phyloP scores from a whole-genome alignment of 2,797 vertebrate species.

The Etheostoma nigrum region DNA sequence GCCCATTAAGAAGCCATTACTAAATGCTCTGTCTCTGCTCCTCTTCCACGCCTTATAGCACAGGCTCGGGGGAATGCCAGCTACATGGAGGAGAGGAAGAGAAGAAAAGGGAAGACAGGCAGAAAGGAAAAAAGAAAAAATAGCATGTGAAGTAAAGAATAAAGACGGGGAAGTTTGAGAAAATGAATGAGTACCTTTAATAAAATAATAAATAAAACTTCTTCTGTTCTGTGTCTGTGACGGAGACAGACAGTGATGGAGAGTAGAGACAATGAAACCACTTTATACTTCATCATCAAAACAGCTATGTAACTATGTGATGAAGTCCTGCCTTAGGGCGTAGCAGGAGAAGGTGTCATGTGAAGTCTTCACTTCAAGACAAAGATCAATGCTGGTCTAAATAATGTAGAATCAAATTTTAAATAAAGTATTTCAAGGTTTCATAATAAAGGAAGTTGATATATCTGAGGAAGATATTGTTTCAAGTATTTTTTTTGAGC shows the following conservation, averaged over 20 bases:
- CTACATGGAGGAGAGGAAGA: slow-evolving; percentile 56
- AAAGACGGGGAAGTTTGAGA: background rate
- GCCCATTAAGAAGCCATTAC: slow-evolving; percentile 88
- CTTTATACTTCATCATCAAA: slow-evolving; percentile 44
- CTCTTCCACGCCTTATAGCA: slow-evolving; percentile 79
- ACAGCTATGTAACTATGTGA: slow-evolving; percentile 11
- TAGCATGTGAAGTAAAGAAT: slow-evolving; percentile 14
- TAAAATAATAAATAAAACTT: slow-evolving; percentile 1
- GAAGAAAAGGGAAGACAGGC: slow-evolving; percentile 11
- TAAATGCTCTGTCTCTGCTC: slow-evolving; percentile 85
- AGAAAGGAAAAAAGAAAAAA: slow-evolving; percentile 14
- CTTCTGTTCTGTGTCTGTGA: slow-evolving; percentile 10
- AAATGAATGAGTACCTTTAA: slow-evolving; percentile 31
- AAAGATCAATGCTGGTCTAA: slow-evolving; percentile 37
- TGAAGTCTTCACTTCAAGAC: slow-evolving; percentile 27
- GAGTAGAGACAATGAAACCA: slow-evolving; percentile 27
- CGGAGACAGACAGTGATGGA: slow-evolving; percentile 29
- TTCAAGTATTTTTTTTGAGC: background rate
- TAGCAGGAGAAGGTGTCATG: slow-evolving; percentile 27
- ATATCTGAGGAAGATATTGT: background rate
- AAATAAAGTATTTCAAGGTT: slow-evolving; percentile 12
- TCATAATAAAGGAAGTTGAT: slow-evolving; percentile 5
- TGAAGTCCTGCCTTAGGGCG: slow-evolving; percentile 33
- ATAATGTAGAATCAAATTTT: slow-evolving; percentile 38
- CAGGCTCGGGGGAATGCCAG: slow-evolving; percentile 75